These are phyloP conservation scores for Ahaetulla prasina DNA, from an alignment of 2,113 vertebrate species.

Conservation along the genomic window DNA sequence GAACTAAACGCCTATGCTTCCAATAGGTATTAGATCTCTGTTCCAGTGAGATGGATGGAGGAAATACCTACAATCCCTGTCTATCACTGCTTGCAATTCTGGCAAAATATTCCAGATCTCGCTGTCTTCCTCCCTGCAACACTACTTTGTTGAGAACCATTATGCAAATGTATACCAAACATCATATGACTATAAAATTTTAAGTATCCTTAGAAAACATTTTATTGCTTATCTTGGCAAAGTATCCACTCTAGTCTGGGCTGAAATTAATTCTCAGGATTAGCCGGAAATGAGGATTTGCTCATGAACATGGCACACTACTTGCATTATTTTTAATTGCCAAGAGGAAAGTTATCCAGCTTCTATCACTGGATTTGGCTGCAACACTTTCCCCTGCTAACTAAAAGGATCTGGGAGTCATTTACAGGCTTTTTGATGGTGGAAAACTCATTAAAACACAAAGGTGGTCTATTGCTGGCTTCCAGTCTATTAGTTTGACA, in stretches of 20 bases:
- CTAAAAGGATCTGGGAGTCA: background rate
- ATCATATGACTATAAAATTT: background rate
- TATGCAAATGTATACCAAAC: background rate
- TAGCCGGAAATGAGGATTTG: background rate
- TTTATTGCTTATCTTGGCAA: background rate
- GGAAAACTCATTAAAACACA: background rate
- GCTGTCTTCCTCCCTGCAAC: background rate
- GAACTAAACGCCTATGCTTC: background rate
- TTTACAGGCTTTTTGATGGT: background rate
- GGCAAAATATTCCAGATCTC: background rate
- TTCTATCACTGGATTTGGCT: background rate
- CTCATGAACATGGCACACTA: background rate
- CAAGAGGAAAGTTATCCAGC: background rate
- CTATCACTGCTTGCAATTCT: background rate
- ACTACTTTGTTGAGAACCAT: background rate
- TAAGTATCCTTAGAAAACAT: background rate
- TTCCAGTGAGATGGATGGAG: background rate
- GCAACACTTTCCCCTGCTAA: background rate
- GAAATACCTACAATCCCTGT: background rate
- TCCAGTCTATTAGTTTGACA: background rate
- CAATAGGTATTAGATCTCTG: background rate
- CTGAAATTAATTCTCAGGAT: background rate
- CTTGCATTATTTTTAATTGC: background rate
- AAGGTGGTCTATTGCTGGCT: background rate
- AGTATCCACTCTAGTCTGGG: background rate